Conservation (phyloP, 2,888 invertebrate genomes). For the Patella depressa region DNA sequence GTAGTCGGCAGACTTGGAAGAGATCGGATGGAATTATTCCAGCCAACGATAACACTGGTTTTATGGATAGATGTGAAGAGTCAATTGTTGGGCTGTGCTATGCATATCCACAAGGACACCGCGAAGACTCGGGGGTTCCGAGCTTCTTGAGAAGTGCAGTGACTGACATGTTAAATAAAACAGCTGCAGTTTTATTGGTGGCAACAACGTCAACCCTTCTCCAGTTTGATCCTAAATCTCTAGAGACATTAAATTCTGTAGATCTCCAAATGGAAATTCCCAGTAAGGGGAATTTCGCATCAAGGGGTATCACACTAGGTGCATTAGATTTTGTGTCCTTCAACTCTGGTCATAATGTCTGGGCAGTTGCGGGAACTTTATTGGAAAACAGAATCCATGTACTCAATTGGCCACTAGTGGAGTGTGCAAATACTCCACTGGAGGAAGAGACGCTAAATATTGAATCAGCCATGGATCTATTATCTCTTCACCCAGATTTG, state of each 20-base stretch:
- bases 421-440: background rate
- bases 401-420: conserved; percentile 24
- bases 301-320: background rate
- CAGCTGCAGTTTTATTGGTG: conserved; percentile 54
- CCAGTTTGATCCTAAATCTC: conserved; percentile 59
- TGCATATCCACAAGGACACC: background rate
- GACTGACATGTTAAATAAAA: conserved; percentile 50
- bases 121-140: background rate
- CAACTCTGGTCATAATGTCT: conserved; percentile 11
- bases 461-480: background rate
- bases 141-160: conserved; percentile 22
- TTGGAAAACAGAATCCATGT: conserved; percentile 33
- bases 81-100: conserved; percentile 13
- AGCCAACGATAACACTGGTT: background rate
- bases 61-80: background rate
- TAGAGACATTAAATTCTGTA: conserved; percentile 47
- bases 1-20: conserved; percentile 13
- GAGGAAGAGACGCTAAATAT: background rate
- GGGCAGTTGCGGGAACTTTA: conserved; percentile 30
- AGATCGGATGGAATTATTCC: conserved; percentile 1
- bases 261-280: conserved; percentile 45
- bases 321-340: background rate
- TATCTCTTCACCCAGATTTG: background rate
- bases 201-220: conserved; percentile 58
- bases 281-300: conserved; percentile 1